These are phyloP conservation scores for Ormyrus rosae DNA, from an alignment of 2,888 invertebrate genomes.

Conservation along the genomic window DNA sequence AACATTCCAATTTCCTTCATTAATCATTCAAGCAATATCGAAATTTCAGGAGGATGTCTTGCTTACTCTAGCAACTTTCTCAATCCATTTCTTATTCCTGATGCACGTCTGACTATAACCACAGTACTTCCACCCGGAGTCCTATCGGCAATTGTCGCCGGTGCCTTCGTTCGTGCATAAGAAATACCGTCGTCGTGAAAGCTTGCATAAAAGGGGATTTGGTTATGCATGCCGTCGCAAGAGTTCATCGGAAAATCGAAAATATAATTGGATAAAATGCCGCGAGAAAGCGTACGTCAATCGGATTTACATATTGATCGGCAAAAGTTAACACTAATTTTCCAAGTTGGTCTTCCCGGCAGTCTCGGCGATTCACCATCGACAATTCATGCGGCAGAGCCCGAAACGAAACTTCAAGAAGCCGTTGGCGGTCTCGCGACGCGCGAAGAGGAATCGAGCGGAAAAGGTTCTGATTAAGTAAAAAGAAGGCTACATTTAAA, in stretches of 20 bases:
- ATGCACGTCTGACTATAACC: constrained; percentile 33
- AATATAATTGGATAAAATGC: constrained; percentile 39
- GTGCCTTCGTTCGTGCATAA: constrained; percentile 27
- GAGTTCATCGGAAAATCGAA: constrained; percentile 16
- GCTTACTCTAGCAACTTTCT: constrained; percentile 1
- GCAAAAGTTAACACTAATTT: constrained; percentile 29
- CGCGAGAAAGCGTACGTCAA: background rate
- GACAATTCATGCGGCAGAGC: constrained; percentile 10
- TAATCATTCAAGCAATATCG: too few relatives aligned
- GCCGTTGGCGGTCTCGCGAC: background rate
- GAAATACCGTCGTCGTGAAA: constrained; percentile 9
- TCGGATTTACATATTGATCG: constrained; percentile 39
- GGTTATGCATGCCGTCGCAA: background rate
- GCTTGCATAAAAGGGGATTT: background rate
- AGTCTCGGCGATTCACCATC: background rate
- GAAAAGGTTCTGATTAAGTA: constrained; percentile 6
- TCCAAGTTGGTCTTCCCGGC: background rate
- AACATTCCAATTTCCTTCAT: too few relatives aligned
- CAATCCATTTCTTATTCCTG: background rate
- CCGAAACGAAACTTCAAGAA: background rate
- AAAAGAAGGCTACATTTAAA: background rate
- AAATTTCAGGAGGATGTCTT: background rate
- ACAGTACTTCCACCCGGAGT: background rate
- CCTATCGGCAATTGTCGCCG: background rate
- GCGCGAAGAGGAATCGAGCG: background rate